phyloP scores from a whole-genome alignment of 2,113 vertebrate species.

The Hypomesus transpacificus region DNA sequence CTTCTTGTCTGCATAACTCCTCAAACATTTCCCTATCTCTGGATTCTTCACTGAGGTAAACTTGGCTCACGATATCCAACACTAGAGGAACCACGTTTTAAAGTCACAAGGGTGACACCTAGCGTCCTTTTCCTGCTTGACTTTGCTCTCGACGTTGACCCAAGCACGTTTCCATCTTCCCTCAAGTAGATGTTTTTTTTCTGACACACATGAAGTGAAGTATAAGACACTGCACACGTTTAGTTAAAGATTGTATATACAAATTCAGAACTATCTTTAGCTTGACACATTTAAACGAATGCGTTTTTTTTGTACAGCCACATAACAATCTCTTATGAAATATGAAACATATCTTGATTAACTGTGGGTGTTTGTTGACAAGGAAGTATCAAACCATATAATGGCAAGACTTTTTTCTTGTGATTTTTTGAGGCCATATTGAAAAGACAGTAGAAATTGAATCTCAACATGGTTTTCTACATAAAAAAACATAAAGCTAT shows the following conservation, averaged over 20 bases:
- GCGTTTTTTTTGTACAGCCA: background rate
- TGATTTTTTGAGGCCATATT: constrained; percentile 49
- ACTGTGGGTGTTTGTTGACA: background rate
- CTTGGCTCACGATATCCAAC: constrained; percentile 34
- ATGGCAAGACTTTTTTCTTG: constrained; percentile 43
- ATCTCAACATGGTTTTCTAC: too few species aligned
- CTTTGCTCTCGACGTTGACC: constrained; percentile 14
- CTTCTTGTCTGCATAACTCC: background rate
- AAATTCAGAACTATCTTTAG: background rate
- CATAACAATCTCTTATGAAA: background rate
- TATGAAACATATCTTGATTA: background rate
- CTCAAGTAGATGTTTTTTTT: background rate
- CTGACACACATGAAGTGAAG: background rate
- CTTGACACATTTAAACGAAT: too few species aligned
- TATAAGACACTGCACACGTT: background rate
- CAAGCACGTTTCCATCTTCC: background rate
- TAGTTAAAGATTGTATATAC: background rate
- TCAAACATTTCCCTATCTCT: background rate
- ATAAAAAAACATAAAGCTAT: too few species aligned
- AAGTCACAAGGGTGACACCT: constrained; percentile 81
- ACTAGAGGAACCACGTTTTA: constrained; percentile 50
- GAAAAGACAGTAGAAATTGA: background rate
- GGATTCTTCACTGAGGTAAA: background rate
- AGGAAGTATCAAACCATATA: background rate
- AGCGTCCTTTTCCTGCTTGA: constrained; percentile 57